Conservation (phyloP, 2,797 vertebrate genomes). For the Coracias cyanogaster region DNA sequence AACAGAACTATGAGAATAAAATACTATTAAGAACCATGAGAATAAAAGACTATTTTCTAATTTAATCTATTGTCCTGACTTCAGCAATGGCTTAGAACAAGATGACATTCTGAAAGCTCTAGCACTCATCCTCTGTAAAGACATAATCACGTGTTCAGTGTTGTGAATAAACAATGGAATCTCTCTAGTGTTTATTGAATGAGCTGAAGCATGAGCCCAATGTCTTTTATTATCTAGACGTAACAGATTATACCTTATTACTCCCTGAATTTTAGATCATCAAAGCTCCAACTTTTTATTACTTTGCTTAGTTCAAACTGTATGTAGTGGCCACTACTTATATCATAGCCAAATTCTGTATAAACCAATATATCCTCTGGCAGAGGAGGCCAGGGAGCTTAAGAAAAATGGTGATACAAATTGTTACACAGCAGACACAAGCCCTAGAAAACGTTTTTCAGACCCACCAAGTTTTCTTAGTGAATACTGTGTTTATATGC, state of each 20-base stretch:
- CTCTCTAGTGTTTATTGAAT: background rate
- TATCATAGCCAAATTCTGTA: background rate
- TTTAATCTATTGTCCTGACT: background rate
- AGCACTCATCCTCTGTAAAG: background rate
- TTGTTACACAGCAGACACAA: background rate
- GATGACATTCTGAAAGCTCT: background rate
- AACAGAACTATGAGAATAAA: background rate
- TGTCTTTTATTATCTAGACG: background rate
- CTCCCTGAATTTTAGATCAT: background rate
- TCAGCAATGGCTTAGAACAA: background rate
- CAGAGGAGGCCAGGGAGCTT: background rate
- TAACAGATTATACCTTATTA: fast-evolving
- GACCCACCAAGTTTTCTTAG: background rate
- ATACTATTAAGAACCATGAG: background rate
- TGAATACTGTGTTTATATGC: background rate
- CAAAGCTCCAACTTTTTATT: background rate
- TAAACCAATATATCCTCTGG: background rate
- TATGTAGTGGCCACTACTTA: background rate
- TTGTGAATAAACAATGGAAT: background rate
- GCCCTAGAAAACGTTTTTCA: background rate
- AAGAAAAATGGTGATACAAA: background rate
- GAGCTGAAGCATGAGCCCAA: background rate
- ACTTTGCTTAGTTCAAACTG: background rate
- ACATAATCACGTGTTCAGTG: background rate
- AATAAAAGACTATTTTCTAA: background rate